These are phyloP conservation scores for Idaea biselata DNA, from an alignment of 2,888 invertebrate species.

Conservation along the genomic window DNA sequence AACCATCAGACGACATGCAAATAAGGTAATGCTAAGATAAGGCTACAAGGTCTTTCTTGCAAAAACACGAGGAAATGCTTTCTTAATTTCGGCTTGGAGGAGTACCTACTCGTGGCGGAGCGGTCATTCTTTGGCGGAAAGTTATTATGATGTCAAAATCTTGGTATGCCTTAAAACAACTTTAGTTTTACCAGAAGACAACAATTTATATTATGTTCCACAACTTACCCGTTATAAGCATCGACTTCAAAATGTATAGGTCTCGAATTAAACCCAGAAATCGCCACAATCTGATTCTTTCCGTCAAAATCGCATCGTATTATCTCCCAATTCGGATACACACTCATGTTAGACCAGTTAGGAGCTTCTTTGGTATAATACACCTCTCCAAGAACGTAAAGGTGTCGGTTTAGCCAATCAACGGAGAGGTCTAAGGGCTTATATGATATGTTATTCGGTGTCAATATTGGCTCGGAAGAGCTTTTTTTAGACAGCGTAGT, in stretches of 20 bases:
- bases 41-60: too few relatives aligned
- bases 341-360: conserved; percentile 44
- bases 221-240: conserved; percentile 91
- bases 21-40: too few relatives aligned
- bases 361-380: conserved; percentile 65
- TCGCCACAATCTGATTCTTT: conserved; percentile 84
- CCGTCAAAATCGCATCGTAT: conserved; percentile 88
- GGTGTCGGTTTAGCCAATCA: conserved; percentile 93
- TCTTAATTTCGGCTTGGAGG: too few relatives aligned
- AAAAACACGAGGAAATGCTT: too few relatives aligned
- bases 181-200: neutral
- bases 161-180: neutral
- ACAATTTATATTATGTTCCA: conserved; percentile 2
- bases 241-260: conserved; percentile 93
- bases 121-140: too few relatives aligned
- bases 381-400: conserved; percentile 90
- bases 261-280: conserved; percentile 84
- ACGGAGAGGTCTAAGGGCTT: conserved; percentile 87
- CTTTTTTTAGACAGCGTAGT: conserved; percentile 73
- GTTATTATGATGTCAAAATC: neutral
- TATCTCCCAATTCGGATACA: conserved; percentile 84
- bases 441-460: conserved; percentile 81
- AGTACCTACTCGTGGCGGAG: too few relatives aligned
- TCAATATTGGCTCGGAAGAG: conserved; percentile 72
- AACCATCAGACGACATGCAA: too few relatives aligned